Evolutionary conservation across 2,888 invertebrate species (phyloP).

Genomic region (Andrena marginata): DNA sequence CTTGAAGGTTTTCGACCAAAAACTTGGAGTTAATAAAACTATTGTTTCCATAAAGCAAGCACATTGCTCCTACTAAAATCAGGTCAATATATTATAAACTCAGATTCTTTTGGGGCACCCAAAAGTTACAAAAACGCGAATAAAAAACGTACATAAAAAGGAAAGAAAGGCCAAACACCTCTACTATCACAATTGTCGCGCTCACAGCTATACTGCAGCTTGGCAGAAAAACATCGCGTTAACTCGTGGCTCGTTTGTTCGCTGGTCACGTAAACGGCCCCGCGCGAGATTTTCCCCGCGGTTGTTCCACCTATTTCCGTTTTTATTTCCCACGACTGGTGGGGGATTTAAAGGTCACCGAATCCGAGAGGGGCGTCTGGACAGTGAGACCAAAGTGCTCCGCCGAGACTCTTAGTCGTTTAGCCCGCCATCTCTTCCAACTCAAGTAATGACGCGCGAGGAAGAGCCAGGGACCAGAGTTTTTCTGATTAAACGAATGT

Average conservation of each 20-base stretch:
- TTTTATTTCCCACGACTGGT: not conserved
- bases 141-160: too few relatives aligned
- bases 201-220: not conserved
- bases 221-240: not conserved
- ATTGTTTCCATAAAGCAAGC: too few relatives aligned
- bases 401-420: not conserved
- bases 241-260: not conserved
- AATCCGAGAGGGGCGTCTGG: not conserved
- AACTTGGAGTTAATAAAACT: too few relatives aligned
- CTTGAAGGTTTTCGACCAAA: too few relatives aligned
- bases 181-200: too few relatives aligned
- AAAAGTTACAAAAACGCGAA: too few relatives aligned
- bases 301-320: not conserved
- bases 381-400: not conserved
- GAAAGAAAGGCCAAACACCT: too few relatives aligned
- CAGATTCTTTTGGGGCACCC: too few relatives aligned
- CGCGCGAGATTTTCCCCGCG: constrained; percentile 5
- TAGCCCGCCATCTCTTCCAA: not conserved
- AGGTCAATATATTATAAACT: too few relatives aligned
- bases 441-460: not conserved
- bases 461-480: not conserved
- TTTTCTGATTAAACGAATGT: not conserved
- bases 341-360: constrained; percentile 6
- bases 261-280: constrained; percentile 10
- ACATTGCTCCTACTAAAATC: too few relatives aligned